Percentiles rank a stretch among this genome's conserved stretches.
phyloP scores from a whole-genome alignment of 2,888 invertebrate genomes.

The Meiosimyza decipiens region DNA sequence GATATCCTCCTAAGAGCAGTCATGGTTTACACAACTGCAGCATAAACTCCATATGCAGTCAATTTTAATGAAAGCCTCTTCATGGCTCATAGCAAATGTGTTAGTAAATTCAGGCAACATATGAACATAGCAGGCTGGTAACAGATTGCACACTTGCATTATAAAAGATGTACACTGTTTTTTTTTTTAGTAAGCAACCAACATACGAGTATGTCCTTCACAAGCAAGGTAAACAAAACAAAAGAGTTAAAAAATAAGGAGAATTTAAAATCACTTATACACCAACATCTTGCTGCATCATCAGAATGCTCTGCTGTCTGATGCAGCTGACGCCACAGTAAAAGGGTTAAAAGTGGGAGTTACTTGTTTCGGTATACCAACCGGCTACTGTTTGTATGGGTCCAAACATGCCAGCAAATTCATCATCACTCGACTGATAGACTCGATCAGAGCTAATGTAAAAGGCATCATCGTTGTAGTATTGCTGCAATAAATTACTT shows the following conservation, averaged over 20 bases:
- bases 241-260: no score
- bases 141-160: constrained; percentile 7
- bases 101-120: constrained; percentile 17
- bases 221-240: no score
- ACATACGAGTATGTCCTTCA: no score
- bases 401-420: constrained; percentile 65
- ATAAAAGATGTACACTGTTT: neutral
- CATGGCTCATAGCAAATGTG: constrained; percentile 6
- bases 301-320: no score
- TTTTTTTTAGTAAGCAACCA: no score
- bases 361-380: constrained; percentile 50
- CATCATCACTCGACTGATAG: constrained; percentile 64
- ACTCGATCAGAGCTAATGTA: constrained; percentile 65
- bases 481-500: constrained; percentile 63
- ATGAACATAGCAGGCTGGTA: neutral
- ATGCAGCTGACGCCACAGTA: neutral
- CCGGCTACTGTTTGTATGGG: constrained; percentile 65
- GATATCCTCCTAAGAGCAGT: no score
- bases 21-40: no score
- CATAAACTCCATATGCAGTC: no score
- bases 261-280: no score
- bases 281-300: no score
- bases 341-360: neutral
- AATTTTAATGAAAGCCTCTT: no score
- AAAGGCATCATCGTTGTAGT: constrained; percentile 65